Base-by-base conservation (phyloP, 2,888 invertebrate genomes). In the Tineola bisselliella region DNA sequence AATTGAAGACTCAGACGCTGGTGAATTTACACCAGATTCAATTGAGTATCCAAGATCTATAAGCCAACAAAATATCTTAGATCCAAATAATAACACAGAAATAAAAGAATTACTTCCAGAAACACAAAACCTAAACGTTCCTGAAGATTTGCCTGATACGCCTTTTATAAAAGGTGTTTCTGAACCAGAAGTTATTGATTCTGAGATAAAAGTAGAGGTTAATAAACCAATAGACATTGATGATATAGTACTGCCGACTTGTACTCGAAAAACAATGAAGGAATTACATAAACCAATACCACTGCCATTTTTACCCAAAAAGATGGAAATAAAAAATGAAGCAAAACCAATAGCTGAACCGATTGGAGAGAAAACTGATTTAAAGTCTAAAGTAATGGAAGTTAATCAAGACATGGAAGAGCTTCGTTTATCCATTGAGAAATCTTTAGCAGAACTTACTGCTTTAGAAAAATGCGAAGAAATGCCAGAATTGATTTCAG, bases 341-440 rank as follows among this genome's bases (percentile, higher is more conserved):
- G 11, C 48, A 38, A 38, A 38, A 59, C 60, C 48, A 62, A 62
- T 25, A 66, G 61, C 62, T 54, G 61, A 44, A 38, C 68, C 68
- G 58, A 67, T 70, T 61, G 13, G 17, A 25, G 80, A 81, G 67
- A 81, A 80, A 64, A 82, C 76, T 4, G 81, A 81, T 65, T 67
- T 84, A 0, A 84, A 82, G 70, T 81, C 84, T 0, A 83, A 84
- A 74, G 80, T 83, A 67, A 75, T 84, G 68, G 84, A 84, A 69
- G 86, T 86, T 0, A 84, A 81, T 64, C 73, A 79, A 68, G 84
- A 84, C 61, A 81, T 87, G 82, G 83, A 86, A 65, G 84, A 81
- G 60, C 67, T 87, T 56, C 75, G 80, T 61, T 60, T 76, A 15
- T 84, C 86, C 0, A 82, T 87, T 62, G 87, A 87, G 69, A 76